Percentiles rank a stretch among this genome's conserved stretches.
phyloP scores from a whole-genome alignment of 2,113 vertebrate genomes.

The Otocyon megalotis region DNA sequence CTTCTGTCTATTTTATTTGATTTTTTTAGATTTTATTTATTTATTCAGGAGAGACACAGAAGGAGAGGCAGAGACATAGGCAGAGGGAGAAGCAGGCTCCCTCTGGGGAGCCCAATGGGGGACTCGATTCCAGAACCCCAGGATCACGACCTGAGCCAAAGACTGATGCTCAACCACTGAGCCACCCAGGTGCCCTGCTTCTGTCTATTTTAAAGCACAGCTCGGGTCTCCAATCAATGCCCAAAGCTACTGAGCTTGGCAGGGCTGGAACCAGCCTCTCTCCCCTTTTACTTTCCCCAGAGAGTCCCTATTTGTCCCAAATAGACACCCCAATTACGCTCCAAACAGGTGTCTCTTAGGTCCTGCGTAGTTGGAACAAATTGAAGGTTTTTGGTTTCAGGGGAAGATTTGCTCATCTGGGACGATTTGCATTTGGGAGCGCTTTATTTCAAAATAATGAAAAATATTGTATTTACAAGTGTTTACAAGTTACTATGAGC shows the following conservation, averaged over 20 bases:
- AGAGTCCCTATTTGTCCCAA: background rate
- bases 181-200: background rate
- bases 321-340: background rate
- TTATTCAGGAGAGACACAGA: too few relatives aligned
- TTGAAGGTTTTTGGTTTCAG: background rate
- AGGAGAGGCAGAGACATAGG: too few relatives aligned
- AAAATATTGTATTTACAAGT: background rate
- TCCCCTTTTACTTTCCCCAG: background rate
- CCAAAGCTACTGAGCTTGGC: background rate
- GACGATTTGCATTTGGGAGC: background rate
- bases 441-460: constrained; percentile 42
- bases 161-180: too few relatives aligned
- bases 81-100: too few relatives aligned
- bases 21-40: too few relatives aligned
- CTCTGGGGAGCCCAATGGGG: too few relatives aligned
- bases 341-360: background rate
- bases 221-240: background rate
- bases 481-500: background rate
- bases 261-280: background rate
- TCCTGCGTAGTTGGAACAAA: background rate
- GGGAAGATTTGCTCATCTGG: background rate
- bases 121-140: too few relatives aligned
- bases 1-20: background rate
- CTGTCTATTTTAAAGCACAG: background rate
- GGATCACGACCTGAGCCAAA: too few relatives aligned